Conservation (phyloP, 2,888 invertebrate species). For the Polyploca ridens region DNA sequence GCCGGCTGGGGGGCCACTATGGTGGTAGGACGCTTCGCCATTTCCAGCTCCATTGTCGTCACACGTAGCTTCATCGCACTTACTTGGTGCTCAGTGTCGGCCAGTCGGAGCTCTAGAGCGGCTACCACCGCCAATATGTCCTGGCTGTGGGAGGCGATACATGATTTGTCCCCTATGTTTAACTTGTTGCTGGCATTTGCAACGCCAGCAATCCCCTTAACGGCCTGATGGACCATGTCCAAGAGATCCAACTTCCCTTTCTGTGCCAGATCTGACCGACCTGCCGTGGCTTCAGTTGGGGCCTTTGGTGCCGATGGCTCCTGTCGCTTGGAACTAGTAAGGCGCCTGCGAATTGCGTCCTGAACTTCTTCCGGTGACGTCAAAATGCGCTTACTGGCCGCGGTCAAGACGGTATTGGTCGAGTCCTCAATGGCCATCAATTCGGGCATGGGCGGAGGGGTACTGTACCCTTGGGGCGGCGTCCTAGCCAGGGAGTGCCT, state of each 20-base stretch:
- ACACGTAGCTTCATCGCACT: background rate
- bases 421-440: background rate
- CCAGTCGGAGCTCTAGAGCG: conserved; percentile 9
- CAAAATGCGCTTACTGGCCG: background rate
- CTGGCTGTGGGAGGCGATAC: background rate
- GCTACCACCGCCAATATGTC: background rate
- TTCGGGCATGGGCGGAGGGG: background rate
- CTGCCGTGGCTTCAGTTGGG: background rate
- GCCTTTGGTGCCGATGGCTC: background rate
- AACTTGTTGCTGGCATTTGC: conserved; percentile 18
- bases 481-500: background rate
- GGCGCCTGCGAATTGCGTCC: background rate
- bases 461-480: background rate
- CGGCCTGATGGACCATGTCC: conserved; percentile 11
- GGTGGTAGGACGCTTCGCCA: background rate
- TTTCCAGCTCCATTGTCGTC: background rate
- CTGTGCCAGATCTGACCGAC: background rate
- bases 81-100: background rate
- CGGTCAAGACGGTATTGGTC: background rate
- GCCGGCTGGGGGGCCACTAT: background rate
- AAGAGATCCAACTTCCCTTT: conserved; percentile 3
- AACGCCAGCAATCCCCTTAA: conserved; percentile 16
- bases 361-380: conserved; percentile 17
- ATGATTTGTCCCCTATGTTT: conserved; percentile 13
- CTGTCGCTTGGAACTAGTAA: background rate